Conservation (phyloP, 2,113 vertebrate species). For the Caretta caretta region DNA sequence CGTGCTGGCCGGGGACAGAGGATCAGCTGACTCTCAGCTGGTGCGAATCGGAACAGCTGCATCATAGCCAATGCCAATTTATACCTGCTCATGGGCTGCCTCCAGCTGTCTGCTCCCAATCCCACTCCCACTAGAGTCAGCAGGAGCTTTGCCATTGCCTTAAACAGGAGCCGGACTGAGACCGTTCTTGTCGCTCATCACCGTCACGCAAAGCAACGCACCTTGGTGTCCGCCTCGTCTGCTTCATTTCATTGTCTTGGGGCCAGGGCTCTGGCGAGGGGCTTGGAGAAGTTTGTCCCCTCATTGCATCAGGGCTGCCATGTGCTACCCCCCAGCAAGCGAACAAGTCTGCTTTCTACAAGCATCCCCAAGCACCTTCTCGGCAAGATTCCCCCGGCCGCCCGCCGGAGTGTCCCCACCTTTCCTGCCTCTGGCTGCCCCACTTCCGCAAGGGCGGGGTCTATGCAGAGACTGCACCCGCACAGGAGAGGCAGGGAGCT, state of each 20-base stretch:
- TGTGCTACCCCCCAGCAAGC: too few relatives aligned
- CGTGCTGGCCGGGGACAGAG: fast-evolving
- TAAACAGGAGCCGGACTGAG: neutral
- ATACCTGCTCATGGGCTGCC: neutral
- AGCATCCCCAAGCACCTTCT: neutral
- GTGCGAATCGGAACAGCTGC: fast-evolving
- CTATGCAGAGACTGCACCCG: neutral
- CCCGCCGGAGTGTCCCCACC: too few relatives aligned
- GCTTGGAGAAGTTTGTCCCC: neutral
- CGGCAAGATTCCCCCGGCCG: too few relatives aligned
- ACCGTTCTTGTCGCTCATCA: neutral
- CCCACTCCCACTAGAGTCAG: neutral
- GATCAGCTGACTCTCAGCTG: fast-evolving
- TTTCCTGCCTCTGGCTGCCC: too few relatives aligned
- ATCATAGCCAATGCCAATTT: fast-evolving
- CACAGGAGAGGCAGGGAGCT: too few relatives aligned
- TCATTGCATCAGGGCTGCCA: too few relatives aligned
- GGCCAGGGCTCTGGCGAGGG: neutral
- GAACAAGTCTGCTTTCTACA: too few relatives aligned
- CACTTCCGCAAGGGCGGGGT: too few relatives aligned
- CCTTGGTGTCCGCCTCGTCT: neutral
- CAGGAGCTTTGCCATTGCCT: too few relatives aligned
- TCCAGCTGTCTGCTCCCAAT: neutral
- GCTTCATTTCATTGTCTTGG: neutral
- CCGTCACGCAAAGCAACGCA: neutral